These are phyloP conservation scores for Sebastes paucispinis DNA, from an alignment of 2,797 vertebrate genomes.

Conservation along the genomic window DNA sequence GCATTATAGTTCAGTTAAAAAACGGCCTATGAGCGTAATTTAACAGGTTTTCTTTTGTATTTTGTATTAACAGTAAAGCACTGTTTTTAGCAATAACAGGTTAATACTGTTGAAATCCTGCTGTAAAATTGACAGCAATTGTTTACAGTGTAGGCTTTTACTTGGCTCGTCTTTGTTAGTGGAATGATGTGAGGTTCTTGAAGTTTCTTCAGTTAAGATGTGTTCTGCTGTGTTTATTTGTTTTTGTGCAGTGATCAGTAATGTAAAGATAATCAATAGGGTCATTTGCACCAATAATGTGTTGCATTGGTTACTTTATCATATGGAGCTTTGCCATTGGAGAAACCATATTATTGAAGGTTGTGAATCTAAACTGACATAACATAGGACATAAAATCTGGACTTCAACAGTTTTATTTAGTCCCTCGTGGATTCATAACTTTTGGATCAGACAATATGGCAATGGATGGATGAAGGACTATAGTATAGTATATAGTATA, in stretches of 20 bases:
- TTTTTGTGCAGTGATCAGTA: too few relatives aligned
- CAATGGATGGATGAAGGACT: neutral
- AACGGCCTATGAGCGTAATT: too few relatives aligned
- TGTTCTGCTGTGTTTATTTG: neutral
- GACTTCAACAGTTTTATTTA: neutral
- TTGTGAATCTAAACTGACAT: neutral
- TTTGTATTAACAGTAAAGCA: too few relatives aligned
- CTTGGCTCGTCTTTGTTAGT: neutral
- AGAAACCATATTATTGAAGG: neutral
- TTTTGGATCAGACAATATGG: neutral
- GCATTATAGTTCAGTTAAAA: too few relatives aligned
- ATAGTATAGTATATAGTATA: neutral
- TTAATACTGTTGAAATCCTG: too few relatives aligned
- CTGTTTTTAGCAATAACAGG: too few relatives aligned
- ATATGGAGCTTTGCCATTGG: neutral
- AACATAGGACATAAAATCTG: too few relatives aligned
- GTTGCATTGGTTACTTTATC: neutral
- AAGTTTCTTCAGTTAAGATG: too few relatives aligned
- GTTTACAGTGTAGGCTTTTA: too few relatives aligned
- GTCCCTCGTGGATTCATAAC: neutral
- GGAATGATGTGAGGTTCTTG: neutral
- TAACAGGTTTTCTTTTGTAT: too few relatives aligned
- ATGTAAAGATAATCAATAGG: too few relatives aligned
- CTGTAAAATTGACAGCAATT: too few relatives aligned
- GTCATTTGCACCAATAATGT: neutral